Conservation (phyloP, 1,140 invertebrate genomes). For the Druon quercuslanigerum region DNA sequence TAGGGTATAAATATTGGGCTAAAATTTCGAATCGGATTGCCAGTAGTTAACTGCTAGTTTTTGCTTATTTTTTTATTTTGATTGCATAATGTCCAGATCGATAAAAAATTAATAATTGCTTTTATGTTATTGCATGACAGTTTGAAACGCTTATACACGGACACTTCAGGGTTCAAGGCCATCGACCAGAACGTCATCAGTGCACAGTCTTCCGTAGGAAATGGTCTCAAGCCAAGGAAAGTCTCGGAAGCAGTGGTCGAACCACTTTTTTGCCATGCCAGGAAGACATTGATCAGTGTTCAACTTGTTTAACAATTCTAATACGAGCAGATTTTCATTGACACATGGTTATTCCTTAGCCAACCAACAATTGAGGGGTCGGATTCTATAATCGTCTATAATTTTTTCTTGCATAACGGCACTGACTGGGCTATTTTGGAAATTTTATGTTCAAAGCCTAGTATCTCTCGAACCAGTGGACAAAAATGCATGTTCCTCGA, state of each 20-base stretch:
- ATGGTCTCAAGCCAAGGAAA: not conserved
- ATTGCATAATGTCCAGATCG: too few species aligned
- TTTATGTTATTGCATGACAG: not conserved
- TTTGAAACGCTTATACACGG: not conserved
- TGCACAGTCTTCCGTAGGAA: slow-evolving; percentile 13
- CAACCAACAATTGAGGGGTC: not conserved
- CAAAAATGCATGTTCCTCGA: too few species aligned
- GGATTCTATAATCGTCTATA: not conserved
- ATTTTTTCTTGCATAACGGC: too few species aligned
- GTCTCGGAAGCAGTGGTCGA: slow-evolving; percentile 11
- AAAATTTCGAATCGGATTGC: too few species aligned
- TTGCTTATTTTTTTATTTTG: too few species aligned
- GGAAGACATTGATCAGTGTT: not conserved
- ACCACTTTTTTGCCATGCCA: not conserved
- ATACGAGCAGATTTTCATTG: not conserved
- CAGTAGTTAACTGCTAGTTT: too few species aligned
- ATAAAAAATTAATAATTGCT: not conserved
- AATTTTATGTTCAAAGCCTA: too few species aligned
- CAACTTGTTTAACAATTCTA: not conserved
- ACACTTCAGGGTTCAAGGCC: slow-evolving; percentile 45
- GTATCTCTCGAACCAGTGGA: too few species aligned
- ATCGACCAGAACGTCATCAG: slow-evolving; percentile 23
- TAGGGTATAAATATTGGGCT: too few species aligned
- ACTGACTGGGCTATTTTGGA: too few species aligned
- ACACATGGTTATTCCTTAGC: not conserved